Evolutionary conservation across 2,113 vertebrate genomes (phyloP).

Genomic region (Anarrhichthys ocellatus): DNA sequence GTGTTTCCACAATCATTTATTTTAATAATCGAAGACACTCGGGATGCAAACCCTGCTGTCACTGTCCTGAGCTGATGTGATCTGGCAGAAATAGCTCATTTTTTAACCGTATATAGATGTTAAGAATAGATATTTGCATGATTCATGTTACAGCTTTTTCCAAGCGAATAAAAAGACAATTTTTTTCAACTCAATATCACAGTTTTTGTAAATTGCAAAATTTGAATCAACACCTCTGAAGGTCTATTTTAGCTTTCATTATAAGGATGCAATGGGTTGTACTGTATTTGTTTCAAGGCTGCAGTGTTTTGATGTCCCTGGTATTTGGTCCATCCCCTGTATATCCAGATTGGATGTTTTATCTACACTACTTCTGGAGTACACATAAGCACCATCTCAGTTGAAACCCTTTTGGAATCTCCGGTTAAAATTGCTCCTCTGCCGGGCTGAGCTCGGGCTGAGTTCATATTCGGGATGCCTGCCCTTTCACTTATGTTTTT

Average conservation of each 20-base stretch:
- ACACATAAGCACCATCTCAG: constrained; percentile 49
- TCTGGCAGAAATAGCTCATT: not conserved
- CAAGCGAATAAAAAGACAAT: not conserved
- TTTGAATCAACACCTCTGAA: constrained; percentile 2
- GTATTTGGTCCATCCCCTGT: constrained; percentile 16
- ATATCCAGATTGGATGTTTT: constrained; percentile 34
- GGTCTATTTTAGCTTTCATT: not conserved
- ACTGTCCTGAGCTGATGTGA: not conserved
- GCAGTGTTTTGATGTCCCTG: constrained; percentile 1
- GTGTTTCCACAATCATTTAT: constrained; percentile 14
- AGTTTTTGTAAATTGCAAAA: constrained; percentile 3
- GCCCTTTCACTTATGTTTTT: constrained; percentile 62
- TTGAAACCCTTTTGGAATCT: constrained; percentile 60
- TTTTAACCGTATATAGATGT: not conserved
- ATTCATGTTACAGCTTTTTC: not conserved
- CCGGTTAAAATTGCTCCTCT: constrained; percentile 45
- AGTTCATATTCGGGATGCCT: constrained; percentile 57
- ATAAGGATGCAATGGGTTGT: not conserved
- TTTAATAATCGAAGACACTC: not conserved
- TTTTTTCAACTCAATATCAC: not conserved
- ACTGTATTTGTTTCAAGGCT: constrained; percentile 16
- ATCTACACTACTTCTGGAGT: constrained; percentile 39
- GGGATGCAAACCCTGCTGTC: not conserved
- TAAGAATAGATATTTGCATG: not conserved
- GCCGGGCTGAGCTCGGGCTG: constrained; percentile 28